Evolutionary conservation across 1,140 invertebrate genomes (phyloP).

Genomic region (Trissolcus basalis): DNA sequence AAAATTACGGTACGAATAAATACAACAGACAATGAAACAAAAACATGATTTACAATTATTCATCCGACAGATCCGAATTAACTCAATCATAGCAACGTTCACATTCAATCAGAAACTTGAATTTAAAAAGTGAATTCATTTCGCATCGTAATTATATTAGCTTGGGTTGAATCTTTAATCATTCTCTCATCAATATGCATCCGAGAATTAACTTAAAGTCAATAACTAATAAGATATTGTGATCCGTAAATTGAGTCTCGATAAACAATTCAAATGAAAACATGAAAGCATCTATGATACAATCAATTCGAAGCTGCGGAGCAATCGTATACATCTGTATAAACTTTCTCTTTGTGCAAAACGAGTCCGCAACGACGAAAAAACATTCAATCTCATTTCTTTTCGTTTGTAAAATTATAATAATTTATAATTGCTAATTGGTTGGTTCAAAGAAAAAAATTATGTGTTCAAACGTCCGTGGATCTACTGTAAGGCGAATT

Average conservation of each 20-base stretch:
- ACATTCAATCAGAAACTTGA: too few species aligned
- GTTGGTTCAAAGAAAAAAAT: constrained; percentile 2
- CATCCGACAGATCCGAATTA: background rate
- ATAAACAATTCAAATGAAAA: background rate
- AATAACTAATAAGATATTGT: too few species aligned
- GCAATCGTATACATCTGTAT: constrained; percentile 5
- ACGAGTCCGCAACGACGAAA: constrained; percentile 14
- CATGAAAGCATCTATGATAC: background rate
- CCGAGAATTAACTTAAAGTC: too few species aligned
- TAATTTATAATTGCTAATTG: background rate
- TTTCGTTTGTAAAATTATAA: background rate
- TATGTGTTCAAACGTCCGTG: constrained; percentile 71
- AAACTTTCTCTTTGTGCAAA: constrained; percentile 29
- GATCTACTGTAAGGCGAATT: constrained; percentile 72
- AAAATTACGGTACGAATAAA: constrained; percentile 10
- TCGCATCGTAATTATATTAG: too few species aligned
- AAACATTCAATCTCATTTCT: constrained; percentile 1
- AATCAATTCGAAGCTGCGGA: background rate
- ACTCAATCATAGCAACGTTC: too few species aligned
- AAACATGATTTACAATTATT: background rate
- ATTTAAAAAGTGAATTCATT: too few species aligned
- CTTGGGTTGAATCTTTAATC: too few species aligned
- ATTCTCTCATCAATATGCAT: too few species aligned
- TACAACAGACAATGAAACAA: constrained; percentile 15
- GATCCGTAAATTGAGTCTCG: too few species aligned